Conservation (phyloP, 2,888 invertebrate genomes). For the Cephus runcator region DNA sequence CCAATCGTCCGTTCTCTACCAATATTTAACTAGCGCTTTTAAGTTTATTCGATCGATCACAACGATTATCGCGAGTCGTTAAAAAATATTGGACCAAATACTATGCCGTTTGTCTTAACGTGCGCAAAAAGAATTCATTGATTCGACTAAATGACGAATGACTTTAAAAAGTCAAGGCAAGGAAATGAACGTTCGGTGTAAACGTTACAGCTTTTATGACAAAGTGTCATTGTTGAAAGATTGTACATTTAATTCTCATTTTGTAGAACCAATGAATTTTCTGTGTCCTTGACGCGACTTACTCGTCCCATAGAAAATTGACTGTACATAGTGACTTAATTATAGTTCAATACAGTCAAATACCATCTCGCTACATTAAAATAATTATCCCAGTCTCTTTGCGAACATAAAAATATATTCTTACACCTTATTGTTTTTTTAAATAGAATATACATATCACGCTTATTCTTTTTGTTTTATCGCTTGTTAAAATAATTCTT, state of each 20-base stretch:
- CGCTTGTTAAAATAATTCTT: slow-evolving; percentile 7
- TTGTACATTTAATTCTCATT: neutral
- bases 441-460: slow-evolving; percentile 47
- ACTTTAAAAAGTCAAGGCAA: neutral
- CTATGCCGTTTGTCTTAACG: neutral
- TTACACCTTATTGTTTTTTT: slow-evolving; percentile 36
- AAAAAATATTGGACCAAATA: slow-evolving; percentile 3
- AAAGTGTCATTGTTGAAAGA: neutral
- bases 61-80: neutral
- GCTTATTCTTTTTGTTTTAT: slow-evolving; percentile 33
- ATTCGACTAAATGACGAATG: neutral
- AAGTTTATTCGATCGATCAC: neutral
- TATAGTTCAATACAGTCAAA: slow-evolving; percentile 6
- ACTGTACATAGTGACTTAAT: slow-evolving; percentile 21
- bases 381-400: slow-evolving; percentile 45
- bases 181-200: neutral
- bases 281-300: neutral
- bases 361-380: slow-evolving; percentile 15
- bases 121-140: neutral
- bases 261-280: neutral
- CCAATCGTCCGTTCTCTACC: neutral
- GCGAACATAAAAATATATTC: slow-evolving; percentile 57
- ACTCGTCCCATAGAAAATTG: slow-evolving; percentile 4
- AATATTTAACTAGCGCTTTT: neutral
- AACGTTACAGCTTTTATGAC: neutral